Conservation (phyloP, 1,140 invertebrate genomes). For the Diplogasteroides magnus region DNA sequence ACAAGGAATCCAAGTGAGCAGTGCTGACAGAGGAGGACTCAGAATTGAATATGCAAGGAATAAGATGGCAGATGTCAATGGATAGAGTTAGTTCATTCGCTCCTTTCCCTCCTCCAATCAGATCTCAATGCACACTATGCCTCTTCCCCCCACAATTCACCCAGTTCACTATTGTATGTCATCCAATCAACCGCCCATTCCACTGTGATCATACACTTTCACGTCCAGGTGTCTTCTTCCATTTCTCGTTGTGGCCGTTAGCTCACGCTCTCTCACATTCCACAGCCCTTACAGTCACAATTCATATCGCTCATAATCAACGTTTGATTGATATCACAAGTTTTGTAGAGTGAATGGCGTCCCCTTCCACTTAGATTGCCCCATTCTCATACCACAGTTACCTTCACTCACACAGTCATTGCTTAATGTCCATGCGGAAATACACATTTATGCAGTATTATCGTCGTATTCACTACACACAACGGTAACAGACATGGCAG, state of each 20-base stretch:
- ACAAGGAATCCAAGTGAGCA: conserved; percentile 85
- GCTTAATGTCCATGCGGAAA: not conserved
- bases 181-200: no score
- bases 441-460: not conserved
- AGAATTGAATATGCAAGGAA: conserved; percentile 96
- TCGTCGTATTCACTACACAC: not conserved
- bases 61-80: conserved; percentile 75
- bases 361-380: not conserved
- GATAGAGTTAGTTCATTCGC: conserved; percentile 5
- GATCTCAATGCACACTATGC: no score
- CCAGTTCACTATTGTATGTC: no score
- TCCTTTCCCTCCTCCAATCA: not conserved
- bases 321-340: no score
- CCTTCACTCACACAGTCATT: no score
- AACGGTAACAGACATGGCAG: not conserved
- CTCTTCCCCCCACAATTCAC: no score
- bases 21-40: conserved; percentile 87
- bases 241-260: not conserved
- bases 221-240: not conserved
- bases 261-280: not conserved
- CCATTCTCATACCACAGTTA: no score
- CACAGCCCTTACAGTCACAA: not conserved
- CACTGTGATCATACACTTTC: not conserved
- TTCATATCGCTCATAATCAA: not conserved
- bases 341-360: no score